Conservation (phyloP, 2,888 invertebrate genomes). For the Xestia ashworthii region DNA sequence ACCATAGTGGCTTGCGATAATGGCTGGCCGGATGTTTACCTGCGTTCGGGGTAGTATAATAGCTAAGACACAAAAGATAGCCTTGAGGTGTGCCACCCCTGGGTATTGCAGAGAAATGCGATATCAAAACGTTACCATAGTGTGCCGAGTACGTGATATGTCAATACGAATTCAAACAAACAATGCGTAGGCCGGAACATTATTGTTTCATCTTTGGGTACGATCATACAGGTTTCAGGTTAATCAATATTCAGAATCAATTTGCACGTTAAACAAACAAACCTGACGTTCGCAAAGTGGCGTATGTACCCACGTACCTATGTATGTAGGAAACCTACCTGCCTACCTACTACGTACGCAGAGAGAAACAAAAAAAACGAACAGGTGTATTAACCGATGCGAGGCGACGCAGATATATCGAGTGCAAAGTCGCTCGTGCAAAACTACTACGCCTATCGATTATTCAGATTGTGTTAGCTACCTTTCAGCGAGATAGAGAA, state of each 20-base stretch:
- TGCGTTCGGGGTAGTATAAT: slow-evolving; percentile 61
- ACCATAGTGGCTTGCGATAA: slow-evolving; percentile 55
- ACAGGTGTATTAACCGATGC: slow-evolving; percentile 45
- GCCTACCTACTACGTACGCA: background rate
- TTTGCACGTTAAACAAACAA: slow-evolving; percentile 42
- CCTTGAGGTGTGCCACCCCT: slow-evolving; percentile 44
- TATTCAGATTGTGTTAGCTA: slow-evolving; percentile 55
- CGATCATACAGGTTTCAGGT: slow-evolving; percentile 6
- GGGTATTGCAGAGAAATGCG: slow-evolving; percentile 53
- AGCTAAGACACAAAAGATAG: slow-evolving; percentile 53
- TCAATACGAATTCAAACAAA: slow-evolving; percentile 48
- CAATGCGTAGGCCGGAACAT: slow-evolving; percentile 26
- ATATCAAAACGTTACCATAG: slow-evolving; percentile 43
- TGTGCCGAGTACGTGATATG: slow-evolving; percentile 24
- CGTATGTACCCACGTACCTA: background rate
- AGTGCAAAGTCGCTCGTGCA: slow-evolving; percentile 52
- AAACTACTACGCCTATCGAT: slow-evolving; percentile 53
- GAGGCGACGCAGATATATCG: slow-evolving; percentile 45
- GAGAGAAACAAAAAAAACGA: slow-evolving; percentile 25
- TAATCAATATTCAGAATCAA: slow-evolving; percentile 52
- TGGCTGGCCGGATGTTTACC: slow-evolving; percentile 64
- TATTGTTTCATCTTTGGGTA: slow-evolving; percentile 38
- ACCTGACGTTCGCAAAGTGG: slow-evolving; percentile 18
- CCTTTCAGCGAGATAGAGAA: slow-evolving; percentile 22
- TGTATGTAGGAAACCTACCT: background rate